A percentile compares a stretch with the other conserved stretches of the same genome.
These are phyloP conservation scores for Parnassius glacialis DNA, from an alignment of 2,888 invertebrate species.

Conservation along the genomic window DNA sequence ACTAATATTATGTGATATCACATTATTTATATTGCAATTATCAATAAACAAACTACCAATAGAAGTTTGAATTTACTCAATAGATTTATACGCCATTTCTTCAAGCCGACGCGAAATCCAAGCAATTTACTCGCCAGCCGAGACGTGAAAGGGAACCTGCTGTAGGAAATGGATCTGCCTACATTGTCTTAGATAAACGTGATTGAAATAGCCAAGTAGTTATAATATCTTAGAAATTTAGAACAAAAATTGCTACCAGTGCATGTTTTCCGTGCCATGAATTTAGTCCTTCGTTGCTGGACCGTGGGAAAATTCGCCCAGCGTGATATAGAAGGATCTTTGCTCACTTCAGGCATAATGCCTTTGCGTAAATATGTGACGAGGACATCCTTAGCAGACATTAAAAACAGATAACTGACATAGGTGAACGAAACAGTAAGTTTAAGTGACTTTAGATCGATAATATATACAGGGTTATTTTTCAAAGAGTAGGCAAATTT, in stretches of 20 bases:
- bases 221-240: slow-evolving; percentile 3
- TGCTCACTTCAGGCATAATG: too few species aligned
- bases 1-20: background rate
- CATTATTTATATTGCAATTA: background rate
- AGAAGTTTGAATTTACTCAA: slow-evolving; percentile 35
- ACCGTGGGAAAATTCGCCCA: too few species aligned
- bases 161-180: slow-evolving; percentile 35
- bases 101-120: slow-evolving; percentile 32
- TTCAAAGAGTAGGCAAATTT: too few species aligned
- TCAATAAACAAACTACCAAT: slow-evolving; percentile 24
- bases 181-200: slow-evolving; percentile 30
- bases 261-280: too few species aligned
- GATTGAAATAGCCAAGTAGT: slow-evolving; percentile 32
- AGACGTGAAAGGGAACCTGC: slow-evolving; percentile 32
- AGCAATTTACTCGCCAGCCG: slow-evolving; percentile 34
- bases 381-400: too few species aligned
- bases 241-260: background rate
- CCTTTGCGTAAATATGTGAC: too few species aligned
- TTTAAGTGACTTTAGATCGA: too few species aligned
- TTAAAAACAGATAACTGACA: too few species aligned
- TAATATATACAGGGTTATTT: too few species aligned
- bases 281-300: too few species aligned
- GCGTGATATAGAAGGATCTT: too few species aligned
- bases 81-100: slow-evolving; percentile 35
- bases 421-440: too few species aligned